Evolutionary conservation across 2,888 invertebrate species (phyloP).

Genomic region (Serripes groenlandicus): DNA sequence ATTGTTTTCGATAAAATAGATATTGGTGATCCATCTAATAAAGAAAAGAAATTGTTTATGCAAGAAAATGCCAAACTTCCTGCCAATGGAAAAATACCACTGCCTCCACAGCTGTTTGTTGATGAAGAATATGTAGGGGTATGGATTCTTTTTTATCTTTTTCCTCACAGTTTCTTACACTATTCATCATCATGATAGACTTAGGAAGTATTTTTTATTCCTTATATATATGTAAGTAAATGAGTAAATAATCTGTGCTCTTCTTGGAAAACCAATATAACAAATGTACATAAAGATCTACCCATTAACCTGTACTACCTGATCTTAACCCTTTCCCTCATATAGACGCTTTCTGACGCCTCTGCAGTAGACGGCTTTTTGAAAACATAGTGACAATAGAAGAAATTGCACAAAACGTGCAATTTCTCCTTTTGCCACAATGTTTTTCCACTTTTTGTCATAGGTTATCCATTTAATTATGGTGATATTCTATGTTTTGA

Average conservation of each 20-base stretch:
- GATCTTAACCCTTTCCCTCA: neutral
- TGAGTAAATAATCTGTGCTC: no score
- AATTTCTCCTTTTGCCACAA: slow-evolving; percentile 11
- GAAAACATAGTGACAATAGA: neutral
- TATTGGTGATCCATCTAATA: slow-evolving; percentile 97
- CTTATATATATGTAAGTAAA: no score
- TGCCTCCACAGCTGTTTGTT: slow-evolving; percentile 97
- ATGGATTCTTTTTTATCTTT: slow-evolving; percentile 85
- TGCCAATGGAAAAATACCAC: slow-evolving; percentile 74
- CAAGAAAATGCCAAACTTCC: slow-evolving; percentile 90
- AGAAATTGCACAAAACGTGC: neutral
- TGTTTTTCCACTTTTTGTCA: neutral
- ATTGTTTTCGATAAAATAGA: slow-evolving; percentile 96
- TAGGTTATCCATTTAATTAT: no score
- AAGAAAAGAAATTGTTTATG: slow-evolving; percentile 96
- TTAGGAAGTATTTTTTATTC: no score
- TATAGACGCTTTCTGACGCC: neutral
- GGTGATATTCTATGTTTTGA: no score
- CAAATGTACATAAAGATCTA: no score
- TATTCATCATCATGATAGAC: no score
- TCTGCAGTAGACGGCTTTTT: neutral
- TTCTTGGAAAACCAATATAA: no score
- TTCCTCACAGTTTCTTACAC: slow-evolving; percentile 12
- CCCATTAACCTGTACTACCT: no score
- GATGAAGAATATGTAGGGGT: slow-evolving; percentile 97